Percentiles rank a stretch among this genome's conserved stretches.
phyloP scores from a whole-genome alignment of 2,888 invertebrate genomes.

The Nesidiocoris tenuis region DNA sequence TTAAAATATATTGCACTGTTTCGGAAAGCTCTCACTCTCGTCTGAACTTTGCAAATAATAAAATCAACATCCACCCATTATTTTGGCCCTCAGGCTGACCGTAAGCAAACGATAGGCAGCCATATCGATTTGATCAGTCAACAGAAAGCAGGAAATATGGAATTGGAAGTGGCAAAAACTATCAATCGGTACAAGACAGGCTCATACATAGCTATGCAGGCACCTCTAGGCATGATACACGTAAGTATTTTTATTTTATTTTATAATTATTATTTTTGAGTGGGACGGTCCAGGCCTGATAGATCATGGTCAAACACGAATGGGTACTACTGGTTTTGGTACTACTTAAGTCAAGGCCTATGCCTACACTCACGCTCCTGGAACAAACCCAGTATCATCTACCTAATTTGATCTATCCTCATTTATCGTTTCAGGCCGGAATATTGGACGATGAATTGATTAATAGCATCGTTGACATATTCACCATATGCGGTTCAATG shows the following conservation, averaged over 20 bases:
- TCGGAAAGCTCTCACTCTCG: too few species aligned
- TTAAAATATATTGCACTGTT: too few species aligned
- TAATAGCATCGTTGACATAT: slow-evolving; percentile 7
- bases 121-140: slow-evolving; percentile 17
- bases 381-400: too few species aligned
- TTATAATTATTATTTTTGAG: too few species aligned
- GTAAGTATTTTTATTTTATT: slow-evolving; percentile 34
- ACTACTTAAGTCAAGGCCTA: too few species aligned
- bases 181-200: slow-evolving; percentile 24
- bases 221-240: slow-evolving; percentile 27
- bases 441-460: slow-evolving; percentile 16
- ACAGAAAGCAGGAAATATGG: not conserved
- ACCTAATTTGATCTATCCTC: too few species aligned
- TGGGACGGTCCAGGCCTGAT: too few species aligned
- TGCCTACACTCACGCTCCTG: too few species aligned
- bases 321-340: too few species aligned
- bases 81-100: slow-evolving; percentile 11
- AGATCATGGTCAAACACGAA: too few species aligned
- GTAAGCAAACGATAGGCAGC: slow-evolving; percentile 9
- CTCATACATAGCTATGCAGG: slow-evolving; percentile 13
- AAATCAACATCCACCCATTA: too few species aligned
- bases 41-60: too few species aligned
- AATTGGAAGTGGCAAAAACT: not conserved
- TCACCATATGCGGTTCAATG: slow-evolving; percentile 10
- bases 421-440: slow-evolving; percentile 37